Evolutionary conservation across 2,113 vertebrate species (phyloP).

Genomic region (Thomomys bottae): DNA sequence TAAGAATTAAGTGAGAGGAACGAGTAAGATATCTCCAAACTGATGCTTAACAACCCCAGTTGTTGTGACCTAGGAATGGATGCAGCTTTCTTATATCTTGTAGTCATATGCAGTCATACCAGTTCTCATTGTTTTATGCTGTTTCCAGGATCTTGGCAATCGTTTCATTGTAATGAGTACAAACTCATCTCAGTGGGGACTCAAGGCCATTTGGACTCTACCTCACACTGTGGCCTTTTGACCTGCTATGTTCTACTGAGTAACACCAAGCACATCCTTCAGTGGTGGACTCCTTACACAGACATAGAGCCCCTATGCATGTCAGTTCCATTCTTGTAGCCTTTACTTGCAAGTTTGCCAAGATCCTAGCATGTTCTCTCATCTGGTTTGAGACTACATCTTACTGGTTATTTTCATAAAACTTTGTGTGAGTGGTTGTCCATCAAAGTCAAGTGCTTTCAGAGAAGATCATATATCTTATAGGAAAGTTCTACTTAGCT

Average conservation of each 20-base stretch:
- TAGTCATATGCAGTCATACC: accelerated
- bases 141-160: background rate
- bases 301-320: background rate
- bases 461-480: background rate
- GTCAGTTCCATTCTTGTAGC: background rate
- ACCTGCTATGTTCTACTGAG: background rate
- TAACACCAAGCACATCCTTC: background rate
- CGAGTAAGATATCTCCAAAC: background rate
- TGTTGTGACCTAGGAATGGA: background rate
- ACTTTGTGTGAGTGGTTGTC: background rate
- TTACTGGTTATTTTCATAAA: background rate
- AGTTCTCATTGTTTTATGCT: background rate
- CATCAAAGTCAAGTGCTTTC: background rate
- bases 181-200: background rate
- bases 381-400: background rate
- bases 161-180: background rate
- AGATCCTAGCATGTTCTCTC: background rate
- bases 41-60: background rate
- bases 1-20: background rate
- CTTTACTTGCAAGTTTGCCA: background rate
- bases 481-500: background rate
- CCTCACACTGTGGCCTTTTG: background rate
- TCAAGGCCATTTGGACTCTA: background rate
- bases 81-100: accelerated
- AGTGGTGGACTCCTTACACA: background rate